Percentiles rank a stretch among this genome's conserved stretches.
Evolutionary conservation across 2,888 invertebrate species (phyloP).

Genomic region (Beris morrisii): DNA sequence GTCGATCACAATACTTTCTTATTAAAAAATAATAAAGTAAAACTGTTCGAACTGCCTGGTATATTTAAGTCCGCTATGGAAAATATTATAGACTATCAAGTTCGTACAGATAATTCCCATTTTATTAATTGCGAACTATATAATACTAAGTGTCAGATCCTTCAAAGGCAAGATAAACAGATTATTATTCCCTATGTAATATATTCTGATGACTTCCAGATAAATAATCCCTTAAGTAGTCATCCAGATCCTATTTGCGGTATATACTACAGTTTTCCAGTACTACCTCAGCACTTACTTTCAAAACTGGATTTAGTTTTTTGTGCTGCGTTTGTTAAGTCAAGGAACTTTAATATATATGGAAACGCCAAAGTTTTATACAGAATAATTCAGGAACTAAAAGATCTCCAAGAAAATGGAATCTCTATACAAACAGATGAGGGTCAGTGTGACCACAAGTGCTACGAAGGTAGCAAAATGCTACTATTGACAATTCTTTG

Average conservation of each 20-base stretch:
- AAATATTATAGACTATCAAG: neutral
- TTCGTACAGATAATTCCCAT: neutral
- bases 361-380: neutral
- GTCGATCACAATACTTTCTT: too few species aligned
- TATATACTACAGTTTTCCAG: neutral
- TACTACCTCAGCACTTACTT: neutral
- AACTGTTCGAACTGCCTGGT: conserved; percentile 2
- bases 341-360: too few species aligned
- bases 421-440: neutral
- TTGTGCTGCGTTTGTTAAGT: neutral
- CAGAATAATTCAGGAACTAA: neutral
- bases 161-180: neutral
- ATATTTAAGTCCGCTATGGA: neutral
- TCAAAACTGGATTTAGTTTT: neutral
- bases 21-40: too few species aligned
- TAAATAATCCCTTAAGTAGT: conserved; percentile 10
- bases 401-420: neutral
- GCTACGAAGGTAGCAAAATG: too few species aligned
- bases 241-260: neutral
- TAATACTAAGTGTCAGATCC: neutral
- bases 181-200: conserved; percentile 8
- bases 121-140: neutral
- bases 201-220: conserved; percentile 1
- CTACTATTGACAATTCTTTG: too few species aligned
- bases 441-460: too few species aligned